These are phyloP conservation scores for Sebastes trivittatus DNA, from an alignment of 2,797 vertebrate genomes.

Conservation along the genomic window DNA sequence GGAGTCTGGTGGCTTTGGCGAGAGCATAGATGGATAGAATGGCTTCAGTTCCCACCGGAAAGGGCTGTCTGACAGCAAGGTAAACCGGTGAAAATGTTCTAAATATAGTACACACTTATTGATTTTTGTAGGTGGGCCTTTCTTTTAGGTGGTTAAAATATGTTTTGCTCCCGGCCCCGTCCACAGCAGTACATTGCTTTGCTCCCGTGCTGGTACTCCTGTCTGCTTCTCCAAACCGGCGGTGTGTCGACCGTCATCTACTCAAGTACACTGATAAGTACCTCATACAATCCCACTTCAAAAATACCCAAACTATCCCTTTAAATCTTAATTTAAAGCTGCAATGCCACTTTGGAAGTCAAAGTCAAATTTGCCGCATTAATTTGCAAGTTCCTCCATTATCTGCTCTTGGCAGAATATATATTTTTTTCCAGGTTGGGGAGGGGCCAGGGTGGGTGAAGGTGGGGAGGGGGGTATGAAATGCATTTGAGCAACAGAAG, in stretches of 20 bases:
- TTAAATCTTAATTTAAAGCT: conserved; percentile 34
- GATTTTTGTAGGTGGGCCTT: neutral
- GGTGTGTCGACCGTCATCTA: too few relatives aligned
- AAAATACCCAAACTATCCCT: neutral
- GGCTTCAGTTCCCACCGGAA: neutral
- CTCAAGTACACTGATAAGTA: too few relatives aligned
- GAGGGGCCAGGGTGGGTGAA: neutral
- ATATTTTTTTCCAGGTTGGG: neutral
- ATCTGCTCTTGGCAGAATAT: conserved; percentile 49
- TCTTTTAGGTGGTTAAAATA: neutral
- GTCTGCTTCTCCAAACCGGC: too few relatives aligned
- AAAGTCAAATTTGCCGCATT: conserved; percentile 50
- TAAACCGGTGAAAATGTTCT: neutral
- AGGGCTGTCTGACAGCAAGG: neutral
- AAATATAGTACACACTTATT: neutral
- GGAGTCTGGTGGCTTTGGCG: neutral
- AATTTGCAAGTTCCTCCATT: conserved; percentile 48
- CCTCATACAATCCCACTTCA: too few relatives aligned
- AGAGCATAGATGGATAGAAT: neutral
- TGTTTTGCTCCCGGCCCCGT: neutral
- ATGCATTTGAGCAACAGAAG: conserved; percentile 52
- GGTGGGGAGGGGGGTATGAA: neutral
- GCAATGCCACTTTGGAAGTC: conserved; percentile 27
- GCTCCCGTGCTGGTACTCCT: neutral
- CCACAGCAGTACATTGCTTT: neutral